phyloP scores from a whole-genome alignment of 2,113 vertebrate genomes.

The Harpagus bidentatus region DNA sequence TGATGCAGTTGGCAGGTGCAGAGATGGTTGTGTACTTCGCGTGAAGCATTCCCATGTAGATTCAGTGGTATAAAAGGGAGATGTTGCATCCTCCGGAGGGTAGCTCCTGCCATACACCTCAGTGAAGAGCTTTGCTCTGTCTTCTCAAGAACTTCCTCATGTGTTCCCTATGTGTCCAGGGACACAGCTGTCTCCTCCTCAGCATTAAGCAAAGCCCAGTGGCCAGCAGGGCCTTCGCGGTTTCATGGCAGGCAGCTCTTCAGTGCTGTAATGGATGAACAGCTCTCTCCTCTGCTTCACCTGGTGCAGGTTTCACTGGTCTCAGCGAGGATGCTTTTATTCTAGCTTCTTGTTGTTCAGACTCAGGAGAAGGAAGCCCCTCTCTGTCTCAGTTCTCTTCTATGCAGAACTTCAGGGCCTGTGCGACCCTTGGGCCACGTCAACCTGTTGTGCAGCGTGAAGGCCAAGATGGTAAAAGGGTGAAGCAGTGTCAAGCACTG shows the following conservation, averaged over 20 bases:
- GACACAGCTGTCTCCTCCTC: neutral
- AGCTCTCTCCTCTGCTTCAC: neutral
- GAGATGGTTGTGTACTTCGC: neutral
- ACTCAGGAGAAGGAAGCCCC: neutral
- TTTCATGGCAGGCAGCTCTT: neutral
- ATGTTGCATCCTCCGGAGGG: neutral
- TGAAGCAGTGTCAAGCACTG: neutral
- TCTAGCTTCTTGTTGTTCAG: neutral
- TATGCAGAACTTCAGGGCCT: neutral
- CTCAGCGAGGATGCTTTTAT: too few relatives aligned
- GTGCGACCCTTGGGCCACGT: neutral
- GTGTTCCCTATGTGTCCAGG: neutral
- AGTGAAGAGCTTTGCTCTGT: neutral
- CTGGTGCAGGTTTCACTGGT: neutral
- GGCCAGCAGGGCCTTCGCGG: too few relatives aligned
- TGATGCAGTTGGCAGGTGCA: neutral
- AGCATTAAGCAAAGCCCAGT: neutral
- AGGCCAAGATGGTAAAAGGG: neutral
- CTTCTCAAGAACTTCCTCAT: neutral
- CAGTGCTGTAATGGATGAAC: neutral
- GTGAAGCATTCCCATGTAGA: too few relatives aligned
- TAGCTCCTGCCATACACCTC: neutral
- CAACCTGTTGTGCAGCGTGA: neutral
- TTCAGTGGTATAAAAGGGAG: neutral
- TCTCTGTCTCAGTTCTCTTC: neutral